Evolutionary conservation across 2,888 invertebrate species (phyloP), one percentile per base, ranked within the genome.

Genomic region (Cerastis leucographa): DNA sequence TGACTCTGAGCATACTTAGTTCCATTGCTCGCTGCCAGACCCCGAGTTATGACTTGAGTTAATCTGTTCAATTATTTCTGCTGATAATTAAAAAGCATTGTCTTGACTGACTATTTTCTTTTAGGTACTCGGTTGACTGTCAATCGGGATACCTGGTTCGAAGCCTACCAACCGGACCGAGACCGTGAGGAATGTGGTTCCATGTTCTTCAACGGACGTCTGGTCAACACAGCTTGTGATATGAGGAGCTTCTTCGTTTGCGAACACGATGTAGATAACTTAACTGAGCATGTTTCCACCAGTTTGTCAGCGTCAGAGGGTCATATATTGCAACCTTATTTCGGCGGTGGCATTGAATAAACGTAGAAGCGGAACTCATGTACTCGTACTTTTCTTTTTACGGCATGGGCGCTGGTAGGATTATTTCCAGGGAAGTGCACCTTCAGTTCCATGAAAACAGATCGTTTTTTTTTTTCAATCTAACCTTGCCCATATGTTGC

Each of bases 201-300:
- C 3, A 95, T 95, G 94, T 94, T 94, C 85, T 94, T 91, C 88
- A 89, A 90, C 46, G 95, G 95, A 4, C 84, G 87, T 0, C 88
- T 95, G 0, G 94, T 94, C 74, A 94, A 94, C 80, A 88, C 95
- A 9, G 84, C 84, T 29, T 95, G 95, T 64, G 80, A 86, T 0
- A 86, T 80, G 2, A 90, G 84, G 22, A 89, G 92, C 78, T 92
- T 94, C 87, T 96, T 94, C 78, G 93, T 95, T 69, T 95, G 96
- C 74, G 95, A 95, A 88, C 93, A 79, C 25, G 49, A 79, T n/a
- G 64, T 56, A 2, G 79, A 35, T 14, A 54, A 46, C 12, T 22
- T 25, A 49, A 8, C 64, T 14, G 35, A 1, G 2, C 17, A 22
- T 17, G 7, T 25, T 25, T 14, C 22, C 49, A 56, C 2, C 11